Base-by-base conservation (phyloP, 2,797 vertebrate species). In the Enteromius mattozi region DNA sequence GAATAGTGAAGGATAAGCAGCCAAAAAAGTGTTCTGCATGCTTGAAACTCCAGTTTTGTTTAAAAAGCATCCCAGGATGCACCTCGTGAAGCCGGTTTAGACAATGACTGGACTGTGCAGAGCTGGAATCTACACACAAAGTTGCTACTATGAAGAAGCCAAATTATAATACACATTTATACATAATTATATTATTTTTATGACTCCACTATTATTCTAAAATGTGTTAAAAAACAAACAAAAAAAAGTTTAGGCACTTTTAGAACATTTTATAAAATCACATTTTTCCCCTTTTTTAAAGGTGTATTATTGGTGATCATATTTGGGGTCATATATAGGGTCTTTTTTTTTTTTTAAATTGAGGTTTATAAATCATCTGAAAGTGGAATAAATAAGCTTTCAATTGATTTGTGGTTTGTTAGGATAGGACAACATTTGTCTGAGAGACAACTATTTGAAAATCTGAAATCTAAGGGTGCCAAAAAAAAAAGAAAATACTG, bases 11-110 rank as follows among this genome's bases (percentile, higher is more conserved):
- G 6, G 71, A 51, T 19, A 76, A 24, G 10, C 19, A 56, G 30
- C 49, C 30, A 37, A 56, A 76, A 76, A 37, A 8, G 19, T 21
- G 27, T 75, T 74, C 16, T 6, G 45, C 17, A 51, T n/a, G 9
- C 9, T 24, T 6, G 13, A 45, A 45, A 27, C 6, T 24, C 12
- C 40, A 71, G 69, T 17, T 40, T 70, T 70, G 68, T 45, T 45
- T 45, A 45, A 71, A 71, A 45, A 42, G n/a, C 68, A 70, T 70
- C 40, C 40, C 68, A 45, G 13, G 40, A 70, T 70, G 21, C 68
- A 71, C 7, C 69, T 45, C 6, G 7, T 33, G 24, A 21, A 78
- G 37, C 40, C 12, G 16, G 9, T 19, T 78, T 14, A n/a, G 40
- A 71, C 13, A 40, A 59, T 77, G 33, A 9, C 51, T 47, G 77